Evolutionary conservation across 2,113 vertebrate species (phyloP).

Genomic region (Proteles cristata): DNA sequence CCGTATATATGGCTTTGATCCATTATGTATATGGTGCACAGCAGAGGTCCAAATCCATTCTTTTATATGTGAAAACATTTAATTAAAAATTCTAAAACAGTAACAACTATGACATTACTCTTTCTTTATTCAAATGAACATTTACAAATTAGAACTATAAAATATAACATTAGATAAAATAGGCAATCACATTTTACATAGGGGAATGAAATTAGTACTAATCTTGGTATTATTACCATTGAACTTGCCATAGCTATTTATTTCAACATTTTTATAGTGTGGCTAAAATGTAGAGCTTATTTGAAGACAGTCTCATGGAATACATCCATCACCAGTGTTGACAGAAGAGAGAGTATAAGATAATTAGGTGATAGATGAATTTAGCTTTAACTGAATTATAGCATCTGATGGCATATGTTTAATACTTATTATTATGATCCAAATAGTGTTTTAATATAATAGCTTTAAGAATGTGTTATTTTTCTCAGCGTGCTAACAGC

Average conservation of each 20-base stretch:
- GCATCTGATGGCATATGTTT: neutral
- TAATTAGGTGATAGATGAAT: neutral
- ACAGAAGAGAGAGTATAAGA: neutral
- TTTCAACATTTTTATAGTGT: neutral
- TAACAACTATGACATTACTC: neutral
- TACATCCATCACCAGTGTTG: neutral
- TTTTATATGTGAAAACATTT: conserved; percentile 14
- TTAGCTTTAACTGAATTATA: neutral
- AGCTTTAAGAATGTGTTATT: neutral
- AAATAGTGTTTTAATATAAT: neutral
- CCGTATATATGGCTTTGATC: neutral
- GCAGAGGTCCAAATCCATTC: neutral
- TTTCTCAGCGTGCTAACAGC: neutral
- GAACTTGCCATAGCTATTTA: neutral
- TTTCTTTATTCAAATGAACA: conserved; percentile 36
- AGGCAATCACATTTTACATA: neutral
- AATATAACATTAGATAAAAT: conserved; percentile 24
- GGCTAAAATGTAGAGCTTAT: neutral
- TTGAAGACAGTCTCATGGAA: neutral
- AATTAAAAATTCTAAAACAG: conserved; percentile 42
- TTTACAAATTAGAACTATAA: neutral
- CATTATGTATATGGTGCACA: neutral
- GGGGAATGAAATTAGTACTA: conserved; percentile 14
- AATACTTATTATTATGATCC: neutral
- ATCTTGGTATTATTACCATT: neutral